Conservation (phyloP, 1,140 invertebrate species). For the Drosophila kanapiae region DNA sequence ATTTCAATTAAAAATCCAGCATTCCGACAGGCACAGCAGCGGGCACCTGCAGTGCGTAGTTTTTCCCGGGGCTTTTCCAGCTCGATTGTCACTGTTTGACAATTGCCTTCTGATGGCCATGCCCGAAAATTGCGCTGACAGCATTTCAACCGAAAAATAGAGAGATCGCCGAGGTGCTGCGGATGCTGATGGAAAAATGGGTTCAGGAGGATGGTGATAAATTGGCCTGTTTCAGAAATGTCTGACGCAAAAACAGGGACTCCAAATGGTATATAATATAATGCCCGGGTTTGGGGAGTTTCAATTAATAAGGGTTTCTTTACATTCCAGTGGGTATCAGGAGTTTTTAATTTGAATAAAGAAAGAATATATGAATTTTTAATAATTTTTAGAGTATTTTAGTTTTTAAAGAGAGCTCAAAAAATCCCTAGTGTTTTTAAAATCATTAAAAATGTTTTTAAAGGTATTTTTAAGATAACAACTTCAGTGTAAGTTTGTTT, state of each 20-base stretch:
- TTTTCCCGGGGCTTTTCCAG: slow-evolving; percentile 33
- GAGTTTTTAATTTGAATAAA: background rate
- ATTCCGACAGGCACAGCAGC: background rate
- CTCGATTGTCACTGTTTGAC: slow-evolving; percentile 29
- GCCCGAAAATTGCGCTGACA: slow-evolving; percentile 35
- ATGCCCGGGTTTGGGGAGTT: slow-evolving; percentile 1
- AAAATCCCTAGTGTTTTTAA: too few species aligned
- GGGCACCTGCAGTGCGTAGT: slow-evolving; percentile 29
- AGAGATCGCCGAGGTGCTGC: background rate
- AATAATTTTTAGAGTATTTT: too few species aligned
- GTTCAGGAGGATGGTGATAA: background rate
- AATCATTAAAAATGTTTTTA: too few species aligned
- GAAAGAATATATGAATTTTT: too few species aligned
- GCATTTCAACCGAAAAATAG: slow-evolving; percentile 42
- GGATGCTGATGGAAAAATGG: background rate
- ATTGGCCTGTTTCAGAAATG: slow-evolving; percentile 18
- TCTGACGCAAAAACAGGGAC: background rate
- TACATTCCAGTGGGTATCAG: background rate
- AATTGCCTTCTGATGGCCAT: slow-evolving; percentile 23
- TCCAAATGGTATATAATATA: too few species aligned
- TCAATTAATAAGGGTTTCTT: background rate
- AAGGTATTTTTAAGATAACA: too few species aligned
- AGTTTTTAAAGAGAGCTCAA: too few species aligned
- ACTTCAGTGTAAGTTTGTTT: too few species aligned
- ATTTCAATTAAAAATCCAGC: slow-evolving; percentile 49